A percentile compares a stretch with the other conserved stretches of the same genome.
phyloP scores from a whole-genome alignment of 2,113 vertebrate genomes.

The Ranitomeya variabilis region DNA sequence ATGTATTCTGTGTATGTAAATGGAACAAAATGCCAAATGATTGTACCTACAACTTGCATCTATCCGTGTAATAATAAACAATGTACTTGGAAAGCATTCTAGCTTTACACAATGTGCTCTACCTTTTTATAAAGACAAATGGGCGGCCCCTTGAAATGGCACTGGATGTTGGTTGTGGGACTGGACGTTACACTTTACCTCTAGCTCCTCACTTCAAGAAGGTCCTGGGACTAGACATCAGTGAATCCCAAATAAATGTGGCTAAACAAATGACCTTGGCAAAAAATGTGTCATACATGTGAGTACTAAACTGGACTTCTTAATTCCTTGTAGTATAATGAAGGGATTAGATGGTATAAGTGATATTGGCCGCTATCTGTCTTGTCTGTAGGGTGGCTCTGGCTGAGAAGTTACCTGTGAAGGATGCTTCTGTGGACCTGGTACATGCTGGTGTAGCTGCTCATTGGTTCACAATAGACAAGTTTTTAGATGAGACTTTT shows the following conservation, averaged over 20 bases:
- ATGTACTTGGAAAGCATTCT: background rate
- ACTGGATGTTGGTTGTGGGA: constrained; percentile 76
- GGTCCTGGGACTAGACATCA: constrained; percentile 72
- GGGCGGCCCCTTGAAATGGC: constrained; percentile 67
- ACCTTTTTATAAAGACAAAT: constrained; percentile 61
- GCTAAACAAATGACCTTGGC: constrained; percentile 56
- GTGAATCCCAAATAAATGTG: constrained; percentile 69
- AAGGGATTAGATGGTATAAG: no score
- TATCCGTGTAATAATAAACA: no score
- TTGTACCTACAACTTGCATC: no score
- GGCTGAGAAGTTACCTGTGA: constrained; percentile 75
- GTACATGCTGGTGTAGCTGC: constrained; percentile 75
- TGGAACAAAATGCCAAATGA: no score
- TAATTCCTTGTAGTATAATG: background rate
- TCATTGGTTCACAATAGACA: constrained; percentile 59
- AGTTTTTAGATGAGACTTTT: no score
- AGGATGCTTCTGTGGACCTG: constrained; percentile 73
- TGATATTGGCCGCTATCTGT: background rate
- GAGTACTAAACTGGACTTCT: background rate
- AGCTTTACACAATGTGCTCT: background rate
- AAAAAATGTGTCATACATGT: constrained; percentile 17
- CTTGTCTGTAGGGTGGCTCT: constrained; percentile 66
- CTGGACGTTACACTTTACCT: constrained; percentile 68
- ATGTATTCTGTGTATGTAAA: no score
- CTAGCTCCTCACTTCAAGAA: constrained; percentile 70